A percentile compares a stretch with the other conserved stretches of the same genome.
Conservation (phyloP, 2,113 vertebrate genomes). For the Triplophysa tibetana region DNA sequence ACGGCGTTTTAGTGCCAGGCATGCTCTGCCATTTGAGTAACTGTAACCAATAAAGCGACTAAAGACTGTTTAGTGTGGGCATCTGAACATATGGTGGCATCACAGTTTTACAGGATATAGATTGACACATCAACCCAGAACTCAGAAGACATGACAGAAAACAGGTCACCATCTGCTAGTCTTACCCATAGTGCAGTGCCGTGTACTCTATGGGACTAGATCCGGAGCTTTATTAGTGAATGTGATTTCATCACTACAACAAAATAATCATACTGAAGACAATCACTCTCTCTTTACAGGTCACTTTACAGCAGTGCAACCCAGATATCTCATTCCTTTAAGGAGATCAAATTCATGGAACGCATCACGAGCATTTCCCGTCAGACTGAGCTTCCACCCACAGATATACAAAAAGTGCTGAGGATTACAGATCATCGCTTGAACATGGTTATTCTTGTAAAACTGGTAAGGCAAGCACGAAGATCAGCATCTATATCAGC, state of each 20-base stretch:
- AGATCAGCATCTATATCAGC: slow-evolving; percentile 3
- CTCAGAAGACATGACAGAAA: slow-evolving; percentile 37
- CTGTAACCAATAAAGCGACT: neutral
- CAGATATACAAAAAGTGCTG: neutral
- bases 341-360: neutral
- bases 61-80: neutral
- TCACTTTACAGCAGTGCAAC: neutral
- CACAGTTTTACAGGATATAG: slow-evolving; percentile 34
- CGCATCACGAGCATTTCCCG: neutral
- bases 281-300: neutral
- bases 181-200: neutral
- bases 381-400: neutral
- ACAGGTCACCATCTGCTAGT: slow-evolving; percentile 52
- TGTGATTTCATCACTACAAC: neutral
- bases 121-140: slow-evolving; percentile 27
- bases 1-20: too few relatives aligned
- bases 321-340: neutral
- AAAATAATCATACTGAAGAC: neutral
- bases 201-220: neutral
- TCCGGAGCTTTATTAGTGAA: neutral
- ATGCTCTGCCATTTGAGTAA: too few relatives aligned
- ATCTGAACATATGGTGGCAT: slow-evolving; percentile 4
- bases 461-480: neutral
- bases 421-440: neutral
- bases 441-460: neutral